These are phyloP conservation scores for Meleagris gallopavo DNA, from an alignment of 2,113 vertebrate species.

Conservation along the genomic window DNA sequence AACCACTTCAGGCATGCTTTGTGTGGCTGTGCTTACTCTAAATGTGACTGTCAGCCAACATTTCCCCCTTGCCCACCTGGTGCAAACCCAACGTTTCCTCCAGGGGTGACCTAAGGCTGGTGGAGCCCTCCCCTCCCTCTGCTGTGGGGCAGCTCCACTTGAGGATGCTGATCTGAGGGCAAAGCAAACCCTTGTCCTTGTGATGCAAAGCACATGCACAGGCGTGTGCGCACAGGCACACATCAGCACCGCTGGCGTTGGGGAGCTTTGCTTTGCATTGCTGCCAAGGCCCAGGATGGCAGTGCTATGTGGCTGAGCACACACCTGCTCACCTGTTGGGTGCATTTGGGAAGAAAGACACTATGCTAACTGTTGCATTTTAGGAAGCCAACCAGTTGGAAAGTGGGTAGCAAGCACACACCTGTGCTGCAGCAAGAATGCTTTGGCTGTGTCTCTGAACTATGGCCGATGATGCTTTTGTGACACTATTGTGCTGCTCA, in stretches of 20 bases:
- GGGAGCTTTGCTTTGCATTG: accelerated
- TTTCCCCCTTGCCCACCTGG: background rate
- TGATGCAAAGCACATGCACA: accelerated
- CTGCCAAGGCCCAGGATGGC: background rate
- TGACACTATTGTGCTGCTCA: background rate
- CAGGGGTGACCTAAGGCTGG: background rate
- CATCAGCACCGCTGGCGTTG: accelerated
- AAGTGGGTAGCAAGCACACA: background rate
- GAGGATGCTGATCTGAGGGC: background rate
- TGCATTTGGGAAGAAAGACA: accelerated
- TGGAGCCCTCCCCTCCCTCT: background rate
- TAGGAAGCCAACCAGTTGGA: background rate
- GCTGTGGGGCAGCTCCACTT: background rate
- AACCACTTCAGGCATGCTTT: background rate
- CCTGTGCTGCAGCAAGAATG: background rate
- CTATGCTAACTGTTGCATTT: accelerated
- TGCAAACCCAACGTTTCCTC: background rate
- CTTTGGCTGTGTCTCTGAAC: background rate
- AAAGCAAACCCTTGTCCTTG: background rate
- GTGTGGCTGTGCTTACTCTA: background rate
- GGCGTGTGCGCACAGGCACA: accelerated
- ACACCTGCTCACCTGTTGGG: accelerated
- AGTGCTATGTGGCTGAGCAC: background rate
- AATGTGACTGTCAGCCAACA: background rate
- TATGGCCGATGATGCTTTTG: background rate